Evolutionary conservation across 2,797 vertebrate genomes (phyloP).

Genomic region (Sciurus vulgaris): DNA sequence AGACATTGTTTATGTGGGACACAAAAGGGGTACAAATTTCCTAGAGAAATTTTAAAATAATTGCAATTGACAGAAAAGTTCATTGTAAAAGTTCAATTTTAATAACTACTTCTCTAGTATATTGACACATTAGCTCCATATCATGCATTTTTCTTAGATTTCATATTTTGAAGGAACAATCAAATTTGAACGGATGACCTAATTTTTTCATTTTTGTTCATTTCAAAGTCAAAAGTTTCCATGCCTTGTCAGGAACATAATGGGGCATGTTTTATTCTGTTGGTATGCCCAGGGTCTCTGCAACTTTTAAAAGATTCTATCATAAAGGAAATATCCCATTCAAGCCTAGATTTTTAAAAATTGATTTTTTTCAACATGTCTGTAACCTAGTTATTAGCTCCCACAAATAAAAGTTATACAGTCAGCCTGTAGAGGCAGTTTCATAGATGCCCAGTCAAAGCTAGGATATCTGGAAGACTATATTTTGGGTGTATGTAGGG

Average conservation of each 20-base stretch:
- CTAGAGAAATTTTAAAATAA: constrained; percentile 55
- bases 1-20: neutral
- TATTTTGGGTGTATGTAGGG: neutral
- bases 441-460: constrained; percentile 3
- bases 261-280: neutral
- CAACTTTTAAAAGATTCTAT: constrained; percentile 61
- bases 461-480: neutral
- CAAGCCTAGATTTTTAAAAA: neutral
- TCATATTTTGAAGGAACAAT: constrained; percentile 63
- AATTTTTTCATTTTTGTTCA: neutral
- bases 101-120: neutral
- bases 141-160: constrained; percentile 39
- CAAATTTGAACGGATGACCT: neutral
- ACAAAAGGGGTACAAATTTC: constrained; percentile 21
- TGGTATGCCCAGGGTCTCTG: constrained; percentile 15
- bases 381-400: constrained; percentile 38
- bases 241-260: constrained; percentile 54
- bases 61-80: constrained; percentile 33
- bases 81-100: constrained; percentile 29
- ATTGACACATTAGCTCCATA: neutral
- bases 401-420: constrained; percentile 22
- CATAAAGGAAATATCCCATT: constrained; percentile 43
- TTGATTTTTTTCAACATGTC: neutral
- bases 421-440: neutral
- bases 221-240: constrained; percentile 53